These are phyloP conservation scores for Nettapus auritus DNA, from an alignment of 2,113 vertebrate genomes.

Conservation along the genomic window DNA sequence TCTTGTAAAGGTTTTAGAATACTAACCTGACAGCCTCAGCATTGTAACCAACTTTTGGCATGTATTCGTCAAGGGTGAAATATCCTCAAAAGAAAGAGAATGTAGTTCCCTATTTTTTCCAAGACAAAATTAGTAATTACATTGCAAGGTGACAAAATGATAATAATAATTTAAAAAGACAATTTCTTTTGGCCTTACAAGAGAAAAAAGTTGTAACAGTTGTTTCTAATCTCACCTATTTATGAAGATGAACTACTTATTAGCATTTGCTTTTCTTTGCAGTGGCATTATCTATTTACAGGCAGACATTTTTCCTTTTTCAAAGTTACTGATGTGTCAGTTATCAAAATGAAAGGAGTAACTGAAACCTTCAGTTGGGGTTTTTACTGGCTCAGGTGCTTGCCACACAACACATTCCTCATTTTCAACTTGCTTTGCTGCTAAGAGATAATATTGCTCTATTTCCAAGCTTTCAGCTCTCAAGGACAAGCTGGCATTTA, in stretches of 20 bases:
- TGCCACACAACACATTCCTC: fast-evolving
- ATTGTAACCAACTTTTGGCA: neutral
- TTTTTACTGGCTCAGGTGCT: neutral
- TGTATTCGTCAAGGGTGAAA: neutral
- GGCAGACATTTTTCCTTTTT: neutral
- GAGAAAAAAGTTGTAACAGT: neutral
- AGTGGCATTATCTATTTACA: neutral
- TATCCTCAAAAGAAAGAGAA: neutral
- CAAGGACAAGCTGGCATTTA: slow-evolving; percentile 23
- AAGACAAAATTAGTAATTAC: neutral
- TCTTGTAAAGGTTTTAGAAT: neutral
- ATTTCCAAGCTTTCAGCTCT: neutral
- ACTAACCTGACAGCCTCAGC: neutral
- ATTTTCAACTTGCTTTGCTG: neutral
- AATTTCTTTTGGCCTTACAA: neutral
- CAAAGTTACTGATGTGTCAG: neutral
- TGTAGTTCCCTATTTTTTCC: neutral
- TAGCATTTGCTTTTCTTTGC: neutral
- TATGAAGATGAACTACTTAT: neutral
- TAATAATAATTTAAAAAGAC: no score
- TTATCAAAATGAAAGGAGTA: neutral
- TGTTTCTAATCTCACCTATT: neutral
- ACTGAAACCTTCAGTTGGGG: neutral
- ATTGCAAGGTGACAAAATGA: neutral
- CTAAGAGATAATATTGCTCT: neutral